Evolutionary conservation across 2,888 invertebrate genomes (phyloP), one percentile per base, ranked within the genome.

Genomic region (Troglohyphantes excavatus): DNA sequence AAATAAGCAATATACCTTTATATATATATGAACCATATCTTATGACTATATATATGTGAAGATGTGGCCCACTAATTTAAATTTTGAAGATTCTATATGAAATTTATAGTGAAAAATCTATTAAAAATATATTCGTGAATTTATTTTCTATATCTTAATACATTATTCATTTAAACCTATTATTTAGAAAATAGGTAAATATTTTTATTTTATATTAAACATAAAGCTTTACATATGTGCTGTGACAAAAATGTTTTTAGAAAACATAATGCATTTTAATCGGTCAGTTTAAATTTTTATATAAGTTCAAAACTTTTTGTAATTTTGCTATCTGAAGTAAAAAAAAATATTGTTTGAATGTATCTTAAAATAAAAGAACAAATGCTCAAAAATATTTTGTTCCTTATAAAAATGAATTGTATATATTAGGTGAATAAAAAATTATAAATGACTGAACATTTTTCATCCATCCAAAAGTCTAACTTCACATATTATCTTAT

Each of bases 391-490:
- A 53, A 53, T 53, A 53, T 53, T 33, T 53, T 53, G 53, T 53
- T 78, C 78, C 26, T 72, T n/a, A 72, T 72, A 3, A 9, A 23
- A 26, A 63, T 2, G 21, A 23, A 43, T 33, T 78, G 65, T 78
- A 78, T 17, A 65, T 78, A 68, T 5, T 29, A 78, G 19, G 2
- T 33, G 23, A 33, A 23, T 59, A 65, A 26, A 78, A 75, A 75
- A 19, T 75, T 46, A 19, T 17, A 73, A 26, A n/a, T 59, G 73
- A 61, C 21, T 72, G 72, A 61, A 75, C 63, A 70, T 61, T 76
- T 26, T 65, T 82, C 68, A 89, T 89, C 82, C 82, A 76, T 89
- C 88, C 88, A 75, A 70, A 43, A 70, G 53, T 65, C 33, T 73
- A 53, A 23, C 29, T 68, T 86, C 19, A 86, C 29, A 19, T 27